Conservation (phyloP, 2,113 vertebrate species). For the Chloebia gouldiae region DNA sequence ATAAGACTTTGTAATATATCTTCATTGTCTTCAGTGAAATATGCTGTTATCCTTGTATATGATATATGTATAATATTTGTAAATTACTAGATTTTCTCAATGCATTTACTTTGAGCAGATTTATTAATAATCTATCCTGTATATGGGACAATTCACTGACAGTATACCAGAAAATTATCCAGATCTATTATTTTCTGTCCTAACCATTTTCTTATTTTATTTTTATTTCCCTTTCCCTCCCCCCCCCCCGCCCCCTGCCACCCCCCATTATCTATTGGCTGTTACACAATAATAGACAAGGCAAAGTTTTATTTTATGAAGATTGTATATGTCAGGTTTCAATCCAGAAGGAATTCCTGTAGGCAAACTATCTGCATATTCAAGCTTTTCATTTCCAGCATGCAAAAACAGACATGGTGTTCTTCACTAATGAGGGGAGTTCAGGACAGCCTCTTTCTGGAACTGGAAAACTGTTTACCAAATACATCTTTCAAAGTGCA, state of each 20-base stretch:
- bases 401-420: neutral
- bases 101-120: neutral
- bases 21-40: neutral
- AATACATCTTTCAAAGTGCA: neutral
- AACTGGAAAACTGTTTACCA: neutral
- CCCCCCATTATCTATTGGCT: neutral
- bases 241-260: too few relatives aligned
- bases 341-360: neutral
- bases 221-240: neutral
- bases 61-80: neutral
- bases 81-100: neutral
- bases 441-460: neutral
- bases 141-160: neutral
- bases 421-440: neutral
- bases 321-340: neutral
- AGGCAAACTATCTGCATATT: neutral
- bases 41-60: neutral
- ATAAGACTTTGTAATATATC: neutral
- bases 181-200: neutral
- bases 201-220: neutral
- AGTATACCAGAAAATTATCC: neutral
- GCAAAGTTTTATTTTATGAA: neutral
- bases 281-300: neutral
- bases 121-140: neutral
- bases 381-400: neutral